Base-by-base conservation (phyloP, 2,888 invertebrate species). In the Brachypalpus laphriformis region DNA sequence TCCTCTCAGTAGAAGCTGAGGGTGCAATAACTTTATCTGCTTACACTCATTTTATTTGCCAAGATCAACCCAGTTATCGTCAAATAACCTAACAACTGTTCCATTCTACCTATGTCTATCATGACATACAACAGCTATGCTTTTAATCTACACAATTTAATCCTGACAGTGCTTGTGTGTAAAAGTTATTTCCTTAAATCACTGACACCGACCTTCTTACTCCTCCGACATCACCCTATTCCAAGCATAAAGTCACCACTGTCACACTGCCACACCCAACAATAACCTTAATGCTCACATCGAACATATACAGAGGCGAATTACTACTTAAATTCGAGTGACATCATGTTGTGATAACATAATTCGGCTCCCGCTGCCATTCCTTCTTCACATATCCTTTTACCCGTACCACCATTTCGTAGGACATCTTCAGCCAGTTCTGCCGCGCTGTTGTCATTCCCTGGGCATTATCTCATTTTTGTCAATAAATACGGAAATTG, bases 401-500 rank as follows among this genome's bases (percentile, higher is more conserved):
- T 45, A 51, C 42, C 20, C 42, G 54, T 51, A 25, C 66, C 56
- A 16, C 59, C n/a, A n/a, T n/a, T n/a, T 31, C 57, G 54, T 34
- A 61, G 37, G 37, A 54, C 59, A 63, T 42, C 42, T 42, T 25
- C n/a, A 25, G 8, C 37, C 14, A 37, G n/a, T 25, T 25, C 63
- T 47, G 31, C 57, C 56, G 45, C 66, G 54, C 75, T 65, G 42
- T 51, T 59, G 82, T 57, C 70, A 71, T 65, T 71, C 77, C 49
- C 59, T 40, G 59, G 51, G 82, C 49, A 70, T 82, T 77, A 77
- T 77, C 76, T 82, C 82, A 63, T 76, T 71, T 82, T 77, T 82
- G 82, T 51, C 70, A 82, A 82, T 82, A 82, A 82, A 71, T 82
- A 82, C 70, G 82, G 82, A 82, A 82, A 82, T 82, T 82, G 82